phyloP scores from a whole-genome alignment of 1,140 invertebrate species.

The Drosophila oshimai region DNA sequence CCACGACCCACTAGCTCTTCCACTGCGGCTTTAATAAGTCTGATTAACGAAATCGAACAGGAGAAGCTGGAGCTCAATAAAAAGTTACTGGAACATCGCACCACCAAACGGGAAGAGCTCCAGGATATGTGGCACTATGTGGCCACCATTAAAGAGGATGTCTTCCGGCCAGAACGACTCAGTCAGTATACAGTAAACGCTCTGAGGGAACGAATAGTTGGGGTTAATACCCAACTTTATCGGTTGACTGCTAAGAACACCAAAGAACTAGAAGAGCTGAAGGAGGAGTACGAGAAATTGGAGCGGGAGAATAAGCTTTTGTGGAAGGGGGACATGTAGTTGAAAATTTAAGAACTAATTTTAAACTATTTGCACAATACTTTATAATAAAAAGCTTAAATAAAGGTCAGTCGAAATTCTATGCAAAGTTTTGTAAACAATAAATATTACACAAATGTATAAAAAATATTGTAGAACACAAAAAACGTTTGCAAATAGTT shows the following conservation, averaged over 20 bases:
- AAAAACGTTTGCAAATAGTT: no score
- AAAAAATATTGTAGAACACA: no score
- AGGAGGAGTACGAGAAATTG: constrained; percentile 42
- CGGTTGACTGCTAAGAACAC: constrained; percentile 45
- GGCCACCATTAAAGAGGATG: constrained; percentile 59
- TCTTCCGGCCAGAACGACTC: constrained; percentile 58
- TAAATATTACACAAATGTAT: no score
- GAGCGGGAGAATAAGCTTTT: constrained; percentile 50
- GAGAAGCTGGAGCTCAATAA: constrained; percentile 44
- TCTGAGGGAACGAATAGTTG: constrained; percentile 61
- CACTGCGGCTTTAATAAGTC: constrained; percentile 18
- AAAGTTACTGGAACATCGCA: constrained; percentile 41
- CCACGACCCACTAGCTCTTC: constrained; percentile 31
- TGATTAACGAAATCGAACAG: constrained; percentile 64
- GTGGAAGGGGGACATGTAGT: constrained; percentile 40
- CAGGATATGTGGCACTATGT: constrained; percentile 69
- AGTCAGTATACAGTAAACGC: constrained; percentile 50
- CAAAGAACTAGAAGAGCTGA: constrained; percentile 47
- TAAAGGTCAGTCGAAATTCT: no score
- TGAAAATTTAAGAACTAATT: not conserved
- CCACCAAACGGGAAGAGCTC: constrained; percentile 39
- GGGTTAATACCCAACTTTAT: constrained; percentile 53
- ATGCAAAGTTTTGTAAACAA: no score
- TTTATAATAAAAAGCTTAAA: no score
- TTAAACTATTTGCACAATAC: no score